These are phyloP conservation scores for Platerodrilus igneus DNA, from an alignment of 2,888 invertebrate species.

Conservation along the genomic window DNA sequence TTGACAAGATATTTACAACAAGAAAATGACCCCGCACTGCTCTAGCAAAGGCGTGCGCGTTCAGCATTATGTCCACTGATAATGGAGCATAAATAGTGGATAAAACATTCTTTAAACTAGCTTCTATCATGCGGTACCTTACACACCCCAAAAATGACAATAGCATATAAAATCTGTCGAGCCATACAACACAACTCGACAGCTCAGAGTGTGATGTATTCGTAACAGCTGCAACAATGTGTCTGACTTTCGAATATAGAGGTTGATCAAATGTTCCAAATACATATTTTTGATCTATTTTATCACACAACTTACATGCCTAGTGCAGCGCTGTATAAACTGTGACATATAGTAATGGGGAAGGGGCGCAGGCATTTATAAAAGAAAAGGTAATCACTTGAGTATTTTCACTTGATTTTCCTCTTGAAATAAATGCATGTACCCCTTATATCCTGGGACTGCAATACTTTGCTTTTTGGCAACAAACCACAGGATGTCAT, in stretches of 20 bases:
- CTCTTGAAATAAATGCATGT: constrained; percentile 1
- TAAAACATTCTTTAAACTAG: constrained; percentile 34
- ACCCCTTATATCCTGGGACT: constrained; percentile 5
- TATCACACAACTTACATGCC: constrained; percentile 26
- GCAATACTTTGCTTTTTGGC: constrained; percentile 1
- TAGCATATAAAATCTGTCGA: constrained; percentile 36
- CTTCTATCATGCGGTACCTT: constrained; percentile 35
- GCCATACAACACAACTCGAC: constrained; percentile 24
- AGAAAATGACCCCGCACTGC: constrained; percentile 25
- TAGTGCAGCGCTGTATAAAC: constrained; percentile 31
- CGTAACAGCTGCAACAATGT: constrained; percentile 29
- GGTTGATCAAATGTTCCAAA: constrained; percentile 39
- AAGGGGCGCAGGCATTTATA: too few relatives aligned
- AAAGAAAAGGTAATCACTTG: constrained; percentile 25
- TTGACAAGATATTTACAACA: too few relatives aligned
- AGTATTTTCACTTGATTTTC: constrained; percentile 3
- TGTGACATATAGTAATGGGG: too few relatives aligned
- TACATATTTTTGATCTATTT: constrained; percentile 23
- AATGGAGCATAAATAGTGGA: constrained; percentile 31
- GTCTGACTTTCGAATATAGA: constrained; percentile 35
- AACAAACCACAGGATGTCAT: constrained; percentile 3
- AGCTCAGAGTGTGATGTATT: constrained; percentile 20
- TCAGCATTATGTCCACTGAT: constrained; percentile 31
- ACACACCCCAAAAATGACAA: constrained; percentile 36
- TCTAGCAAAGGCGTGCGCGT: constrained; percentile 32